These are phyloP conservation scores for Pitangus sulphuratus DNA, from an alignment of 2,797 vertebrate species.

Conservation along the genomic window DNA sequence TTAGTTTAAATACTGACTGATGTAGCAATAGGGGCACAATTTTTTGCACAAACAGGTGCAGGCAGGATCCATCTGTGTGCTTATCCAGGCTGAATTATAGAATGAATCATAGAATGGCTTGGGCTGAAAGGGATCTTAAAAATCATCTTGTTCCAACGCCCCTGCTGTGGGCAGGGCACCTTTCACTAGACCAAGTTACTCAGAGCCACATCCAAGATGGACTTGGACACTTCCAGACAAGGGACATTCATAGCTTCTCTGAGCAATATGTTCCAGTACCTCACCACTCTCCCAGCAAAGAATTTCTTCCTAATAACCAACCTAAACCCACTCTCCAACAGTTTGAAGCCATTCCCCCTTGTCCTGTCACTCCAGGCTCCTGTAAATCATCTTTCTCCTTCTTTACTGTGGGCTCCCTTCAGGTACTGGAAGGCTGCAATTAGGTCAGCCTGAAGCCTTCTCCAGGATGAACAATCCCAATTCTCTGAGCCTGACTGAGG, in stretches of 20 bases:
- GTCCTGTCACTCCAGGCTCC: neutral
- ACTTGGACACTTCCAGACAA: neutral
- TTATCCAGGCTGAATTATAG: neutral
- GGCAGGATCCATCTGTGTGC: neutral
- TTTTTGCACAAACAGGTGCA: neutral
- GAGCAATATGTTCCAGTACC: neutral
- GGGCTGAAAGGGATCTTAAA: neutral
- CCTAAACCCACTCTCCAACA: neutral
- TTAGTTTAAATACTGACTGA: neutral
- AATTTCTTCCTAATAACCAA: neutral
- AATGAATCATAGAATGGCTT: neutral
- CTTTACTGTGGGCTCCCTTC: neutral
- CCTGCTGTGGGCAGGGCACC: neutral
- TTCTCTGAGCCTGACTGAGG: neutral
- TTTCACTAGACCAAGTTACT: neutral
- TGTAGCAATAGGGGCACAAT: fast-evolving
- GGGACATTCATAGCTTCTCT: neutral
- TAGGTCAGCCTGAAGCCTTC: neutral
- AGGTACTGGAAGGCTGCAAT: neutral
- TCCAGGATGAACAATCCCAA: neutral
- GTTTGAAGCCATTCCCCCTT: neutral
- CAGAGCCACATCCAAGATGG: neutral
- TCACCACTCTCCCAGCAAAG: neutral
- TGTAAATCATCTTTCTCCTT: neutral
- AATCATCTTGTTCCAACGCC: too few relatives aligned